Conservation (phyloP, 2,113 vertebrate genomes). For the Engraulis encrasicolus region DNA sequence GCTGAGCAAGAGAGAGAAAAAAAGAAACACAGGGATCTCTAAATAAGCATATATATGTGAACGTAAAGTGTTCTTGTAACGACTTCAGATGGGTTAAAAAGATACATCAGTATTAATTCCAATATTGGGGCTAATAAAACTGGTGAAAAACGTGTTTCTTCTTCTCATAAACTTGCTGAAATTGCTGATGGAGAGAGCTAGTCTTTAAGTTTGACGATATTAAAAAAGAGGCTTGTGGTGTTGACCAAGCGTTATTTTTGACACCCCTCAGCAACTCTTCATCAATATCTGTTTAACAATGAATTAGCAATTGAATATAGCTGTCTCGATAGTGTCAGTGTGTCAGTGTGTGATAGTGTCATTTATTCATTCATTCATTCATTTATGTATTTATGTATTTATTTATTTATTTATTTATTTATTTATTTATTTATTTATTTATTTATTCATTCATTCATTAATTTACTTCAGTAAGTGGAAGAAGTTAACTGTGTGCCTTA, state of each 20-base stretch:
- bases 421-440: too few relatives aligned
- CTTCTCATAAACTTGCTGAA: conserved; percentile 42
- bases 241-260: background rate
- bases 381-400: background rate
- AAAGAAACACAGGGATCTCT: conserved; percentile 55
- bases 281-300: background rate
- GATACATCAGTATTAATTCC: conserved; percentile 62
- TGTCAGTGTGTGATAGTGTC: too few relatives aligned
- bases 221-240: background rate
- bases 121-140: conserved; percentile 60
- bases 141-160: conserved; percentile 38
- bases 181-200: background rate
- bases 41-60: conserved; percentile 37
- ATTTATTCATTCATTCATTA: background rate
- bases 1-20: conserved; percentile 39
- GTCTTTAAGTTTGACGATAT: background rate
- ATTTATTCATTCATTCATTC: background rate
- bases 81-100: conserved; percentile 39
- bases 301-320: background rate
- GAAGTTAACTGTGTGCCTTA: background rate
- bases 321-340: too few relatives aligned
- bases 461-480: background rate
- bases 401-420: background rate
- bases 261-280: background rate
- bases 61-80: conserved; percentile 54